Evolutionary conservation across 2,888 invertebrate genomes (phyloP).

Genomic region (Acanthacorydalis orientalis): DNA sequence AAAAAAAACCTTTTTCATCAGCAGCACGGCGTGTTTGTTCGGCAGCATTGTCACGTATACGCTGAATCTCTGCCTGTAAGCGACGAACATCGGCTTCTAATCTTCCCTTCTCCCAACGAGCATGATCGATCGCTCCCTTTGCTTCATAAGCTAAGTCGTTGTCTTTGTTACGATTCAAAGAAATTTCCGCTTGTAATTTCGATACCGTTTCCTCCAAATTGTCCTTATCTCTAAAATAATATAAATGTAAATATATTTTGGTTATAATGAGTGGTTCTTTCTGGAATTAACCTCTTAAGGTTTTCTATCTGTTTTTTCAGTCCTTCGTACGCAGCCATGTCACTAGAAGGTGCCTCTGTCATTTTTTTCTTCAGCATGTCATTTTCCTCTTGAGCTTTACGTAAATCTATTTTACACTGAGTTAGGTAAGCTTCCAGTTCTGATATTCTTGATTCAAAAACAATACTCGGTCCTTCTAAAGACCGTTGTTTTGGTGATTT

Average conservation of each 20-base stretch:
- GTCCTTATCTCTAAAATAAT: conserved; percentile 49
- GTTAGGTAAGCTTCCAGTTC: conserved; percentile 71
- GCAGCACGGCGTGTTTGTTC: conserved; percentile 32
- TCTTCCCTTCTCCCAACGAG: conserved; percentile 60
- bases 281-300: conserved; percentile 37
- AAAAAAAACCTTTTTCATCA: conserved; percentile 45
- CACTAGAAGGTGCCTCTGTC: conserved; percentile 25
- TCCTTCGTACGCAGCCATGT: conserved; percentile 38
- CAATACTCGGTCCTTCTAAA: conserved; percentile 60
- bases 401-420: conserved; percentile 58
- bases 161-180: conserved; percentile 44
- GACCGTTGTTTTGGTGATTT: conserved; percentile 16
- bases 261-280: background rate
- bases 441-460: conserved; percentile 70
- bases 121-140: conserved; percentile 52
- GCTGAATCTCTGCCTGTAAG: conserved; percentile 58
- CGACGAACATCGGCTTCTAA: conserved; percentile 60
- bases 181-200: conserved; percentile 46
- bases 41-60: conserved; percentile 15
- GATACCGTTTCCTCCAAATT: conserved; percentile 49
- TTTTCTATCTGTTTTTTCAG: conserved; percentile 54
- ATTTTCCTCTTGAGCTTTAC: conserved; percentile 52
- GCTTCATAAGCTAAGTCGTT: conserved; percentile 42
- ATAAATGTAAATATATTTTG: background rate
- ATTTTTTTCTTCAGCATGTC: conserved; percentile 30